phyloP scores from a whole-genome alignment of 92 coral and sea anemone genomes.

The Epizoanthus ramosus region DNA sequence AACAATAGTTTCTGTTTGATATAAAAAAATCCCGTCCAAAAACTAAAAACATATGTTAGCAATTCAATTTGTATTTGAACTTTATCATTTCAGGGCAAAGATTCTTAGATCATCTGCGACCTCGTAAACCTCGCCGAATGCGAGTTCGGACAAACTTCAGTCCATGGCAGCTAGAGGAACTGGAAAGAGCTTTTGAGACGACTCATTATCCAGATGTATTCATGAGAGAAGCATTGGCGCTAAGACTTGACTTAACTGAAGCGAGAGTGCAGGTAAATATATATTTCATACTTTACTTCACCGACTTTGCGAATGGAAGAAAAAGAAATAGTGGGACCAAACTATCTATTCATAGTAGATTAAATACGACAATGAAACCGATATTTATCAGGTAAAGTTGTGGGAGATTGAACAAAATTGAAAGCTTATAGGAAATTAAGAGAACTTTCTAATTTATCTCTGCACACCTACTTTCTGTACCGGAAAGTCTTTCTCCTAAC shows the following conservation, averaged over 20 bases:
- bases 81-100: constrained; percentile 67
- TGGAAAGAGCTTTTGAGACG: constrained; percentile 93
- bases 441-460: constrained; percentile 5
- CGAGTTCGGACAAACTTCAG: constrained; percentile 95
- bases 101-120: constrained; percentile 78
- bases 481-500: constrained; percentile 6
- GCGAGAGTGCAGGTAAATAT: constrained; percentile 93
- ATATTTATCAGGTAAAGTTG: background rate
- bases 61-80: background rate
- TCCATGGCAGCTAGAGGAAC: constrained; percentile 97
- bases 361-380: constrained; percentile 12
- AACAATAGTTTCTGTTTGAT: background rate
- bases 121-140: constrained; percentile 94
- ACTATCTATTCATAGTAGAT: background rate
- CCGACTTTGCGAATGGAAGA: too few relatives aligned
- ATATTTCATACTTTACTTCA: too few relatives aligned
- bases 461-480: background rate
- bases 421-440: background rate
- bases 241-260: constrained; percentile 93
- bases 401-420: background rate
- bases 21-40: too few relatives aligned
- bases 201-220: constrained; percentile 98
- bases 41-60: too few relatives aligned
- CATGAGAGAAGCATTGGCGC: constrained; percentile 96
- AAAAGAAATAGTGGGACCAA: too few relatives aligned